A percentile compares a stretch with the other conserved stretches of the same genome.
phyloP scores from a whole-genome alignment of 2,113 vertebrate genomes.

The Trichechus manatus region DNA sequence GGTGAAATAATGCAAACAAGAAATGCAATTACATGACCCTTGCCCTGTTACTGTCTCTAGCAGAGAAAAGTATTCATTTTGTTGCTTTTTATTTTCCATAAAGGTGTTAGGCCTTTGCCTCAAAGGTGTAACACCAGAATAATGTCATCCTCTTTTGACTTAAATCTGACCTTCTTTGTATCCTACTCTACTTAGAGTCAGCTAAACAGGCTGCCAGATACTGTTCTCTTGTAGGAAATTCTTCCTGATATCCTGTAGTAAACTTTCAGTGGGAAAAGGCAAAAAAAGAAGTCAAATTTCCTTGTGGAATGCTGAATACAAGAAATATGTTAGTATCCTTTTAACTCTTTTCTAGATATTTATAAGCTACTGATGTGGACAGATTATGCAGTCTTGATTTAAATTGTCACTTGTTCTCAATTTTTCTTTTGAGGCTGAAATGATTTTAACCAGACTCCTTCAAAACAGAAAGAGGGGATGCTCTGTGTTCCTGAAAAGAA shows the following conservation, averaged over 20 bases:
- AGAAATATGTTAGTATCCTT: slow-evolving; percentile 81
- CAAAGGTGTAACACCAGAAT: slow-evolving; percentile 83
- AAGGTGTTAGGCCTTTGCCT: slow-evolving; percentile 86
- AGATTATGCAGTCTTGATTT: slow-evolving; percentile 76
- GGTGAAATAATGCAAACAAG: slow-evolving; percentile 29
- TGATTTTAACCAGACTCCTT: slow-evolving; percentile 62
- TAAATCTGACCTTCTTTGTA: slow-evolving; percentile 82
- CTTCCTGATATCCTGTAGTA: slow-evolving; percentile 88
- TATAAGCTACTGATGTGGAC: slow-evolving; percentile 78
- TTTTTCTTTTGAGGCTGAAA: slow-evolving; percentile 36
- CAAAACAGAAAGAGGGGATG: slow-evolving; percentile 39
- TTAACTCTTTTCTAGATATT: slow-evolving; percentile 84
- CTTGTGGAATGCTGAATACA: slow-evolving; percentile 84
- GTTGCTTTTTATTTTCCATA: slow-evolving; percentile 82
- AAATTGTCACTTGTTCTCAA: slow-evolving; percentile 74
- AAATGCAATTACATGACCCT: slow-evolving; percentile 66
- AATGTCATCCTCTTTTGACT: slow-evolving; percentile 85
- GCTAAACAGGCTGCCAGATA: slow-evolving; percentile 85
- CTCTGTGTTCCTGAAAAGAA: neutral
- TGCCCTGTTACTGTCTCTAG: slow-evolving; percentile 61
- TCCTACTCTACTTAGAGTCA: slow-evolving; percentile 84
- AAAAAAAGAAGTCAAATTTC: slow-evolving; percentile 85
- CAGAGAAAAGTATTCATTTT: slow-evolving; percentile 73
- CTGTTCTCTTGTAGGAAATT: slow-evolving; percentile 87
- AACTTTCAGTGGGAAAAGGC: slow-evolving; percentile 86